Evolutionary conservation across 2,888 invertebrate genomes (phyloP), one percentile per base, ranked within the genome.

Genomic region (Drosophila anomalata): DNA sequence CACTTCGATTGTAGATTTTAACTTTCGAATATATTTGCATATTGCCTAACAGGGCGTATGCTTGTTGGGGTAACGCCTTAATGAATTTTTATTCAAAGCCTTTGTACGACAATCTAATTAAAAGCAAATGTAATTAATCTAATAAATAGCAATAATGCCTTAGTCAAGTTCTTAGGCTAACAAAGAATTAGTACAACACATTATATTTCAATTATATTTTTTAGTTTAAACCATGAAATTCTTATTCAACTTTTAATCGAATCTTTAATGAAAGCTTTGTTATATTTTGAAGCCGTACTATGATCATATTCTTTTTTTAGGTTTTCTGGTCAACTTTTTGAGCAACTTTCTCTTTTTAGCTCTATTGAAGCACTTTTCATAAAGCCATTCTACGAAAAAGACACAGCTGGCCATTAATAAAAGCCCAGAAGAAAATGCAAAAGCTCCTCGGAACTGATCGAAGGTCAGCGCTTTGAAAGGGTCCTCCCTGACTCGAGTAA

Each of bases 381-480:
- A 79, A 52, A 5, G 80, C 78, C 9, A 76, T 61, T 91, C 91
- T 24, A 82, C 2, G 0, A 39, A 22, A 51, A 91, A 79, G 2
- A 87, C 72, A 0, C 66, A 4, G 24, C 65, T 53, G 12, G 89
- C 78, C 4, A 82, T 4, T 11, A 75, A 0, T 3, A 87, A 12
- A 0, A 89, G 58, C 0, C 81, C 71, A 2, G 56, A 59, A 54
- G 66, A 67, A 9, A 91, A 83, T 17, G 60, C 73, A 36, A 91
- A 87, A 31, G 85, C 79, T 11, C 91, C 91, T 0, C 63, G 62
- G 12, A 91, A 76, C 60, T 91, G 84, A 0, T 65, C 65, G 2
- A 90, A 33, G 5, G 78, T 90, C 9, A 91, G 65, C 8, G 81
- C 76, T 52, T 80, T 80, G 12, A 89, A 79, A 2, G 70, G 61